These are phyloP conservation scores for human DNA, from an alignment of 2,113 vertebrate genomes.

Conservation along the genomic window GRCh38 chr12:41276501-41277000, in stretches of 20 bases:
- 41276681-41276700: neutral
- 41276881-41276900: neutral
- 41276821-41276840: neutral
- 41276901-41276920: neutral
- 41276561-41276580: neutral
- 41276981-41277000: neutral
- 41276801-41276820: neutral
- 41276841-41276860: neutral
- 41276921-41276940: neutral
- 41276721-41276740: neutral
- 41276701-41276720: neutral
- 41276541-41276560: no score
- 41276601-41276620: neutral
- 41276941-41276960: neutral
- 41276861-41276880: neutral
- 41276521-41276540: no score
- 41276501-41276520: no score
- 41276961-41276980: neutral
- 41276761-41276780: neutral
- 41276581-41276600: neutral
- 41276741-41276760: neutral
- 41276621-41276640: neutral
- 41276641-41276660: neutral
- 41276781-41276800: neutral
- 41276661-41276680: neutral